Evolutionary conservation across 1,140 invertebrate genomes (phyloP).

Genomic region (Vollenhovia emeryi): DNA sequence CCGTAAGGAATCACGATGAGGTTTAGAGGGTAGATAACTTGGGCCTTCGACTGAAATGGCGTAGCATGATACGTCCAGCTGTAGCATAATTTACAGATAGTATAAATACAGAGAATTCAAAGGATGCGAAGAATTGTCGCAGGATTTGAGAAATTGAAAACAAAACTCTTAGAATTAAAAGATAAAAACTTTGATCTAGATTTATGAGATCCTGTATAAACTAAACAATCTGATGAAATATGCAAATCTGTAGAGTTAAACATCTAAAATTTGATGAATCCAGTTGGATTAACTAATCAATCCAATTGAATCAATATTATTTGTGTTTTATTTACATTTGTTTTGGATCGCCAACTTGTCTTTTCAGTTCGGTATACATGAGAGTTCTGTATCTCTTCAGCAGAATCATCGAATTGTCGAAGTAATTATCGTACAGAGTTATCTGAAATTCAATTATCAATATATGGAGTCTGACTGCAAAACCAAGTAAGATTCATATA

Average conservation of each 20-base stretch:
- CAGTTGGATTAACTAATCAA: neutral
- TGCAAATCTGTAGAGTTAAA: neutral
- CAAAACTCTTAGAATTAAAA: neutral
- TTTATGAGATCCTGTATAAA: neutral
- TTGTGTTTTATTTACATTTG: constrained; percentile 70
- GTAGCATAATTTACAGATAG: constrained; percentile 4
- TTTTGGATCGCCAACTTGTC: constrained; percentile 51
- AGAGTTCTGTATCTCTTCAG: constrained; percentile 64
- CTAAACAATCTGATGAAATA: neutral
- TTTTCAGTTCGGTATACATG: constrained; percentile 62
- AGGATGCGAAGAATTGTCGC: too few relatives aligned
- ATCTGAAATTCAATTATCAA: constrained; percentile 57
- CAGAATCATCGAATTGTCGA: constrained; percentile 69
- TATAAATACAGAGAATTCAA: neutral
- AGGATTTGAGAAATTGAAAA: neutral
- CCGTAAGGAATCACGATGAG: constrained; percentile 74
- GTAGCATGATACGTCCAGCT: constrained; percentile 76
- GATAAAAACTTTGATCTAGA: neutral
- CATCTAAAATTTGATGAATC: neutral
- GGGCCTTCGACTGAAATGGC: constrained; percentile 68
- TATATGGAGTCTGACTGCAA: neutral
- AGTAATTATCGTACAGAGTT: constrained; percentile 65
- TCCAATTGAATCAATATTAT: neutral
- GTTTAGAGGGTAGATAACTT: constrained; percentile 66
- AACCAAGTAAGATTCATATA: neutral